These are phyloP conservation scores for Cryptoprocta ferox DNA, from an alignment of 2,797 vertebrate genomes.

Conservation along the genomic window DNA sequence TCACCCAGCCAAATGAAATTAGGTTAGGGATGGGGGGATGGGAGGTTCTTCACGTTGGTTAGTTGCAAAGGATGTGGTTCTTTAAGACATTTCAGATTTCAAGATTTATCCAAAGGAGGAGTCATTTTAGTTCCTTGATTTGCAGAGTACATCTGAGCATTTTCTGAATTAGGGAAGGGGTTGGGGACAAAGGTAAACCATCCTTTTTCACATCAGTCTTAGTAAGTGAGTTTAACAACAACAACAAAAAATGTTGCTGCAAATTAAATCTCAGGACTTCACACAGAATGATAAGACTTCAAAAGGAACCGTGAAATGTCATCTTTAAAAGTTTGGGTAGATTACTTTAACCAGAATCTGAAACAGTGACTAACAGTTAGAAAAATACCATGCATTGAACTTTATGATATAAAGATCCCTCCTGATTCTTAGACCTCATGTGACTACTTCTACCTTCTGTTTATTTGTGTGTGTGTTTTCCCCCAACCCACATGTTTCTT, in stretches of 20 bases:
- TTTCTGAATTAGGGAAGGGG: neutral
- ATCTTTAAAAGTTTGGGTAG: conserved; percentile 14
- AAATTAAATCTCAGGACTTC: conserved; percentile 8
- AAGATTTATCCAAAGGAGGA: neutral
- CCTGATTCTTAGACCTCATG: neutral
- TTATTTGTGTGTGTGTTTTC: conserved; percentile 17
- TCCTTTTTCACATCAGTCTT: neutral
- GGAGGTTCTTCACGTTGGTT: neutral
- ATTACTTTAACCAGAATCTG: conserved; percentile 12
- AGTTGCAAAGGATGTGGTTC: conserved; percentile 44
- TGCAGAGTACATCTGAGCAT: neutral
- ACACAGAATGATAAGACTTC: neutral
- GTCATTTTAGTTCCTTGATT: neutral
- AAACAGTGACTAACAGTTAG: neutral
- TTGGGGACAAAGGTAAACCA: neutral
- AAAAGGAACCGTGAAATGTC: neutral
- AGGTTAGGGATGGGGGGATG: neutral
- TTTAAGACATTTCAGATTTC: neutral
- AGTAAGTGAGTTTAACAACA: neutral
- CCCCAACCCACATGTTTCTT: neutral
- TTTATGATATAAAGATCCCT: conserved; percentile 25
- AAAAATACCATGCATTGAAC: neutral
- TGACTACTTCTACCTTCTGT: neutral
- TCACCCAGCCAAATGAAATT: neutral
- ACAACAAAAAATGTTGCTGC: neutral